Base-by-base conservation (phyloP, 2,113 vertebrate genomes). In the Actenoides hombroni region DNA sequence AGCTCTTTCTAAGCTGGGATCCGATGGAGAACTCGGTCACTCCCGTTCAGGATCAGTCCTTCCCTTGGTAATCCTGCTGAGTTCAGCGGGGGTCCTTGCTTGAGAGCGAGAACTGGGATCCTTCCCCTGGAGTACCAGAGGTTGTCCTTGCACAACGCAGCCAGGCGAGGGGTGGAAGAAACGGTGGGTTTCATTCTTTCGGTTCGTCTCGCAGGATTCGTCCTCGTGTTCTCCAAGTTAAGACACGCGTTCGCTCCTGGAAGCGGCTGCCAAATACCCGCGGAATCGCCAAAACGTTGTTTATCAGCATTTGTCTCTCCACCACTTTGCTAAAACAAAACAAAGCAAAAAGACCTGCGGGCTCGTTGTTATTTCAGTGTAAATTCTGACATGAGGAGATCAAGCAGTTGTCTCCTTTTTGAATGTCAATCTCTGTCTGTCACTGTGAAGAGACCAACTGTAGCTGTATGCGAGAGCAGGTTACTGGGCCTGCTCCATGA, bases 351-450 rank as follows among this genome's bases (percentile, higher is more conserved):
- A 68, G 29, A 63, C 63, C 77, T 75, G 17, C 63, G 70, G 61
- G 76, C 80, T 96, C 93, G 95, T 98, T 96, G 97, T 95, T 98
- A 96, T 97, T 98, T 97, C 87, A 96, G 25, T 35, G 64, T 90
- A 97, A 90, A 86, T 96, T 97, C 92, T 97, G 97, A 91, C 97
- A 71, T 49, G 89, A 97, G 83, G 86, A 96, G 94, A 98, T 97
- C 95, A 97, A 95, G 94, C 89, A 73, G 46, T 96, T 95, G 69
- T 44, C 76, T 70, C 24, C 82, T 96, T 95, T 95, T 65, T 96
- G 76, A 96, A 86, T 48, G 48, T 87, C 90, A 56, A 3, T 86
- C 80, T 92, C 86, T 95, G 95, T 83, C 71, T 95, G 97, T 95
- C 95, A 83, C 95, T 20, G 4, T 42, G 21, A 80, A 90, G 80